Evolutionary conservation across 2,113 vertebrate genomes (phyloP).

Genomic region (Notothenia rossii): DNA sequence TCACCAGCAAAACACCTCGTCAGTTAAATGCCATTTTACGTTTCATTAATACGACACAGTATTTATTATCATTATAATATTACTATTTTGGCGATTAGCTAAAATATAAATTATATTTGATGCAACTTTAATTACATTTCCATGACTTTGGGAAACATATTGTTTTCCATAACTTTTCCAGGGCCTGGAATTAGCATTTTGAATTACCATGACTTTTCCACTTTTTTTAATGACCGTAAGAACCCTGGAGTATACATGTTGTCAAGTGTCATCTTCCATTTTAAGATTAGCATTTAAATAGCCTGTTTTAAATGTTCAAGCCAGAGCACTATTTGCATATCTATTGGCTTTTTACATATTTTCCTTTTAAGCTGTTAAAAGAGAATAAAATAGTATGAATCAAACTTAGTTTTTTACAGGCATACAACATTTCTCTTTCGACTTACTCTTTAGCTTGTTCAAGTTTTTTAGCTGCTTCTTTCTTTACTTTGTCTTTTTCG

Average conservation of each 20-base stretch:
- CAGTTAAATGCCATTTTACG: too few species aligned
- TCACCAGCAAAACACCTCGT: too few species aligned
- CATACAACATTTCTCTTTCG: neutral
- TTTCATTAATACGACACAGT: too few species aligned
- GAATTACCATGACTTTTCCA: too few species aligned
- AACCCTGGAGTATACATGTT: neutral
- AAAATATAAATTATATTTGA: too few species aligned
- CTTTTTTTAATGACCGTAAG: too few species aligned
- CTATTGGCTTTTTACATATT: conserved; percentile 23
- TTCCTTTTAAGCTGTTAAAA: conserved; percentile 21
- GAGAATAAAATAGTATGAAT: neutral
- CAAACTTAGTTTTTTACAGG: neutral
- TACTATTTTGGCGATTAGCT: too few species aligned
- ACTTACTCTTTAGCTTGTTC: conserved; percentile 99
- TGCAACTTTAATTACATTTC: too few species aligned
- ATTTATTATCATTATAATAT: too few species aligned
- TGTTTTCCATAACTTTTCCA: too few species aligned
- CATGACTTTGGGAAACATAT: too few species aligned
- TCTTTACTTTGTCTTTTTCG: conserved; percentile 96
- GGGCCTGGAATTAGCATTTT: too few species aligned
- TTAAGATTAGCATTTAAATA: conserved; percentile 14
- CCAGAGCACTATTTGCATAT: conserved; percentile 33
- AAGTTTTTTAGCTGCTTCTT: conserved; percentile 97
- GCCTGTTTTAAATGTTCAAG: neutral
- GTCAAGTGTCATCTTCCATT: conserved; percentile 29